phyloP scores from a whole-genome alignment of 2,113 vertebrate genomes.

The Pipa parva region DNA sequence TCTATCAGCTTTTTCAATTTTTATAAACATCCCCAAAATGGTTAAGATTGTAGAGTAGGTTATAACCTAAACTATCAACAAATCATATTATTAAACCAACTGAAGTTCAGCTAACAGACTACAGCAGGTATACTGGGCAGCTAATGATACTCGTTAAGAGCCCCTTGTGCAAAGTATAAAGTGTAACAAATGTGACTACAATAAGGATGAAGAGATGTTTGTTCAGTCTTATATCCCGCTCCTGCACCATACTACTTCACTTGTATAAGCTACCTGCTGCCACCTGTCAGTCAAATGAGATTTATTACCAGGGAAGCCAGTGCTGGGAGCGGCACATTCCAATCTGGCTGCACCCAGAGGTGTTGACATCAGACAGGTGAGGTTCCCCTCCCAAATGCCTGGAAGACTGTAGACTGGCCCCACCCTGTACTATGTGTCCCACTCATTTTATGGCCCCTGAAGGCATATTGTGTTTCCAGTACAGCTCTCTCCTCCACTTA shows the following conservation, averaged over 20 bases:
- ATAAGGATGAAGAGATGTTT: conserved; percentile 15
- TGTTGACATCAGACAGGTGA: conserved; percentile 70
- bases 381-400: conserved; percentile 48
- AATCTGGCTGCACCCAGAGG: conserved; percentile 63
- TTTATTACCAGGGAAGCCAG: conserved; percentile 69
- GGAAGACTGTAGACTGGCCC: conserved; percentile 32
- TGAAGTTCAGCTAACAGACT: too few species aligned
- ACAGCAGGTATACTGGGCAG: too few species aligned
- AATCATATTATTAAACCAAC: too few species aligned
- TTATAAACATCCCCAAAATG: too few species aligned
- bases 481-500: conserved; percentile 4
- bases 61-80: too few species aligned
- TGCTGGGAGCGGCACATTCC: conserved; percentile 74
- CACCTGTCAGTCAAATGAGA: conserved; percentile 73
- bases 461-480: conserved; percentile 32
- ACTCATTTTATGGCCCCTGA: conserved; percentile 31
- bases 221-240: conserved; percentile 3
- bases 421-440: conserved; percentile 36
- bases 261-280: conserved; percentile 73
- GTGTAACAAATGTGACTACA: neutral
- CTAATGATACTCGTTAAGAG: too few species aligned
- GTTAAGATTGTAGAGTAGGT: too few species aligned
- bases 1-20: too few species aligned
- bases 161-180: neutral
- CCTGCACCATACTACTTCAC: conserved; percentile 47